Evolutionary conservation across 1,140 invertebrate species (phyloP), one percentile per base, ranked within the genome.

Genomic region (Oscheius sp.): DNA sequence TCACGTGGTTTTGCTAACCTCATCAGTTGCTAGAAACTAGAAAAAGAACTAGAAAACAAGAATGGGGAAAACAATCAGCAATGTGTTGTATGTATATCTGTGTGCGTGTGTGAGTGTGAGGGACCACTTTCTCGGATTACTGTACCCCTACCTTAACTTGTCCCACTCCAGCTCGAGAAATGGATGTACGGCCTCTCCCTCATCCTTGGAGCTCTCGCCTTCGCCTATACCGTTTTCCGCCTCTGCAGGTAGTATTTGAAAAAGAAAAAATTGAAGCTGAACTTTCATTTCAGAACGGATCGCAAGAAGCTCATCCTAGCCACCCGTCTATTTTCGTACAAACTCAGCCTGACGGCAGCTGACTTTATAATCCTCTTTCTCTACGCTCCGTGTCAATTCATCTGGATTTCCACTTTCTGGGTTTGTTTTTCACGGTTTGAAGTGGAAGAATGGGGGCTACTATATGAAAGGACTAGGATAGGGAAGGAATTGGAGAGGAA

Each of bases 401-500:
- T 69, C 15, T 74, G 72, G 72, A 67, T 74, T 35, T 49, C 34
- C 23, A 55, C 64, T 10, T 74, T 55, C 26, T 74, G 72, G 72
- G 72, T 68, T n/a, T n/a, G n/a, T n/a, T n/a, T n/a, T n/a, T n/a
- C n/a, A n/a, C n/a, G n/a, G n/a, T n/a, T n/a, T n/a, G n/a, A n/a
- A n/a, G n/a, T n/a, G n/a, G n/a, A n/a, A n/a, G n/a, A n/a, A n/a
- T n/a, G n/a, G n/a, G n/a, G n/a, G n/a, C n/a, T n/a, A n/a, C n/a
- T n/a, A n/a, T n/a, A n/a, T n/a, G n/a, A n/a, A n/a, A n/a, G n/a
- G n/a, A n/a, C n/a, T n/a, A n/a, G n/a, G n/a, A n/a, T n/a, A n/a
- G n/a, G n/a, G n/a, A n/a, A n/a, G n/a, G n/a, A n/a, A n/a, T n/a
- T n/a, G n/a, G n/a, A n/a, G n/a, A n/a, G n/a, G n/a, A n/a, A n/a